These are phyloP conservation scores for Deroptyus accipitrinus DNA, from an alignment of 2,113 vertebrate genomes.

Conservation along the genomic window DNA sequence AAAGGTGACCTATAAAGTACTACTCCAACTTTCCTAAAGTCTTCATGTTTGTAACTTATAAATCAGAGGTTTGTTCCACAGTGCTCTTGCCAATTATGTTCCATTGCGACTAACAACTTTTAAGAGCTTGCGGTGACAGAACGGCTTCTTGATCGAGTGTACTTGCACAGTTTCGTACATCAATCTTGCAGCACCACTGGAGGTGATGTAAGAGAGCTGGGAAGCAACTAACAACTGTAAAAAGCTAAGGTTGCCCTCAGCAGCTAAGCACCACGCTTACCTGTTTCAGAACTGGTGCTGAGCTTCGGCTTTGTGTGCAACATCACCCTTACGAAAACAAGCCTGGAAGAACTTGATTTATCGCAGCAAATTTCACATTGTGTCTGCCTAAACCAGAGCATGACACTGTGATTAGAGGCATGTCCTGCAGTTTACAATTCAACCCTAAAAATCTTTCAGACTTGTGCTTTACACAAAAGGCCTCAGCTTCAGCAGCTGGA, in stretches of 20 bases:
- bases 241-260: neutral
- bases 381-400: neutral
- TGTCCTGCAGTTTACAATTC: neutral
- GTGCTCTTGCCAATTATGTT: neutral
- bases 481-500: neutral
- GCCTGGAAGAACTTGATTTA: neutral
- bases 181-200: neutral
- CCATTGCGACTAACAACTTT: neutral
- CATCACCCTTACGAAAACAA: neutral
- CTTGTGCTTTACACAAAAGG: neutral
- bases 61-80: conserved; percentile 31
- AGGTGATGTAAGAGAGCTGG: conserved; percentile 18
- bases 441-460: neutral
- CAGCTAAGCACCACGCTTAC: neutral
- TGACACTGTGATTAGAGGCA: neutral
- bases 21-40: conserved; percentile 64
- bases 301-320: neutral
- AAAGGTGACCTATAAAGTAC: conserved; percentile 56
- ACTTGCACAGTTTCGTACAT: conserved; percentile 53
- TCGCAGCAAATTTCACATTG: neutral
- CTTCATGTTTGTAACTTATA: conserved; percentile 47
- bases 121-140: neutral
- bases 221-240: neutral
- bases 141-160: neutral
- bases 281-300: neutral